Evolutionary conservation across 2,797 vertebrate genomes (phyloP).

Genomic region (Lithobates sylvaticus): DNA sequence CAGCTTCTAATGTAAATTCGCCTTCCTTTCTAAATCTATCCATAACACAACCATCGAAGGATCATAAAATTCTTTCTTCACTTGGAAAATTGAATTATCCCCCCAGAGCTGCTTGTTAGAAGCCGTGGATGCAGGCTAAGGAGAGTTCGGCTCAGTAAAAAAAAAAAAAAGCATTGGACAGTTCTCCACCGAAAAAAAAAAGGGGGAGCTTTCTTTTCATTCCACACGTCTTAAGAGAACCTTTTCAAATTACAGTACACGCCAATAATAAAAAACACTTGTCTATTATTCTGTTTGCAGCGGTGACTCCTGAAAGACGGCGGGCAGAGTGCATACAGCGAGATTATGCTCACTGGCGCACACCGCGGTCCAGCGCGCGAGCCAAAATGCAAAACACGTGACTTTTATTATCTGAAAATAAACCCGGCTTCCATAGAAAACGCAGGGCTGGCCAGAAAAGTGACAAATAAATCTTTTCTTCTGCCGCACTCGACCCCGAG

Average conservation of each 20-base stretch:
- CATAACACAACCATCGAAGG: background rate
- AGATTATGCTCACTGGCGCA: conserved; percentile 42
- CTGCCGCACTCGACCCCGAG: conserved; percentile 1
- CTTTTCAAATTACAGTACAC: conserved; percentile 36
- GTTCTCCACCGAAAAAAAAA: background rate
- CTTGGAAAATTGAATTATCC: background rate
- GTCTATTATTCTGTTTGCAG: conserved; percentile 18
- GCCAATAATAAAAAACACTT: conserved; percentile 57
- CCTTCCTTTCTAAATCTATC: background rate
- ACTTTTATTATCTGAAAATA: conserved; percentile 48
- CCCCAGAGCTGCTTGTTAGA: too few species aligned
- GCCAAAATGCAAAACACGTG: conserved; percentile 45
- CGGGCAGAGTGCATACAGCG: conserved; percentile 7
- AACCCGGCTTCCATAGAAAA: conserved; percentile 28
- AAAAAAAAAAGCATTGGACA: background rate
- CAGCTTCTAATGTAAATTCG: background rate
- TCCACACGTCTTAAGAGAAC: conserved; percentile 23
- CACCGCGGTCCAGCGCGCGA: conserved; percentile 7
- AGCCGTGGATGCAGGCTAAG: background rate
- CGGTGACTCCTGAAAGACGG: conserved; percentile 15
- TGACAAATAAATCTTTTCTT: conserved; percentile 56
- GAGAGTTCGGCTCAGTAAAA: background rate
- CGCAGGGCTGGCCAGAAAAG: conserved; percentile 35
- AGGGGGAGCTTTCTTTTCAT: conserved; percentile 22
- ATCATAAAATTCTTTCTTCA: background rate